phyloP scores from a whole-genome alignment of 2,888 invertebrate species.

The Cosmia trapezina region DNA sequence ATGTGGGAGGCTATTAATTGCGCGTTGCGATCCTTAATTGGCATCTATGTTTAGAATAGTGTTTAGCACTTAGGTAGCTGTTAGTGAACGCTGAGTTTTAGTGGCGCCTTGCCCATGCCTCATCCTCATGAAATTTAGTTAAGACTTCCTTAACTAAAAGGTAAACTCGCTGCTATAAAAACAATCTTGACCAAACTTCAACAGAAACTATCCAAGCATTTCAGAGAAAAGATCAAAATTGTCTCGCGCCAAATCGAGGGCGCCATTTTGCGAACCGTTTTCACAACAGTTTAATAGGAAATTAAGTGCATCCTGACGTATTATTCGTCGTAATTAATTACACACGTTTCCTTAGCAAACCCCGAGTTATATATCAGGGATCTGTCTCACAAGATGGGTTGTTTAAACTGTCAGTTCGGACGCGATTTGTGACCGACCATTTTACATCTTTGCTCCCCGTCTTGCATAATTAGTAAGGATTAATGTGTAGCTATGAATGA shows the following conservation, averaged over 20 bases:
- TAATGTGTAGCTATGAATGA: slow-evolving; percentile 87
- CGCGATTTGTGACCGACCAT: slow-evolving; percentile 88
- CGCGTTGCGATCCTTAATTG: slow-evolving; percentile 46
- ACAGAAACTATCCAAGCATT: slow-evolving; percentile 45
- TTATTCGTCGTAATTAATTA: slow-evolving; percentile 88
- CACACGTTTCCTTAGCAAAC: slow-evolving; percentile 84
- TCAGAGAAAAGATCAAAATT: slow-evolving; percentile 64
- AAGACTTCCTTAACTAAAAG: slow-evolving; percentile 17
- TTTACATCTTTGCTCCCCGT: slow-evolving; percentile 88
- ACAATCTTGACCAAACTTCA: slow-evolving; percentile 36
- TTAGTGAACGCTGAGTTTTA: slow-evolving; percentile 23
- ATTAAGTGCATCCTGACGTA: slow-evolving; percentile 88
- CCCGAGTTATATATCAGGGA: slow-evolving; percentile 85
- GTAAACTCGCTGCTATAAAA: slow-evolving; percentile 32
- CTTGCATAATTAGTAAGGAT: slow-evolving; percentile 89
- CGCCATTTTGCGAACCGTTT: slow-evolving; percentile 78
- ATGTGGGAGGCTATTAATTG: slow-evolving; percentile 41
- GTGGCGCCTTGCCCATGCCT: slow-evolving; percentile 14
- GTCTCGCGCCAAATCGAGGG: slow-evolving; percentile 57
- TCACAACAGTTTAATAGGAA: slow-evolving; percentile 86
- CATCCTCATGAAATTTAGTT: slow-evolving; percentile 30
- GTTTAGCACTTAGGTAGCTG: slow-evolving; percentile 36
- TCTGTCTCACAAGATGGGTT: slow-evolving; percentile 88
- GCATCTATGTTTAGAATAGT: slow-evolving; percentile 48
- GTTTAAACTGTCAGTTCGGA: slow-evolving; percentile 88